A percentile compares a stretch with the other conserved stretches of the same genome.
These are phyloP conservation scores for Euborellia annulipes DNA, from an alignment of 1,140 invertebrate genomes.

Conservation along the genomic window DNA sequence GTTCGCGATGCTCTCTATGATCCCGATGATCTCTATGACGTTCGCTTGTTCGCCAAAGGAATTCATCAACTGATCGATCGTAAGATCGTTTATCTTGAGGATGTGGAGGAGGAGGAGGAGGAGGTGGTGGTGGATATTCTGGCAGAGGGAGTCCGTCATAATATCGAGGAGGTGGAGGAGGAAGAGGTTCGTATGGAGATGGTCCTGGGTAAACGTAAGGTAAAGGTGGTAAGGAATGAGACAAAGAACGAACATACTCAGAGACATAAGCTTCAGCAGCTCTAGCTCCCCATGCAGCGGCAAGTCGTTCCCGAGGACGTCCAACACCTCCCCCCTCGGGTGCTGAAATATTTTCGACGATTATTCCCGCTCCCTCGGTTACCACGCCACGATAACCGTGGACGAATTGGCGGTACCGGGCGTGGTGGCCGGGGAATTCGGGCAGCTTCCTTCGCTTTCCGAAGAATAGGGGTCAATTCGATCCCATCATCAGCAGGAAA, in stretches of 20 bases:
- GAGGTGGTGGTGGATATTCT: slow-evolving; percentile 34
- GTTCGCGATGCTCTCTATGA: slow-evolving; percentile 14
- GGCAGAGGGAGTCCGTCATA: slow-evolving; percentile 56
- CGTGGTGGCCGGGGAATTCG: slow-evolving; percentile 29
- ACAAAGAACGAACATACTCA: slow-evolving; percentile 66
- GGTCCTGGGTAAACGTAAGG: slow-evolving; percentile 48
- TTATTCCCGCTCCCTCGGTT: slow-evolving; percentile 24
- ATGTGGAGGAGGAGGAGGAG: slow-evolving; percentile 32
- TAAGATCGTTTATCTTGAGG: slow-evolving; percentile 59
- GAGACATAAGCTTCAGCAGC: slow-evolving; percentile 58
- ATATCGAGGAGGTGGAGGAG: slow-evolving; percentile 56
- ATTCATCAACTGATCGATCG: slow-evolving; percentile 80
- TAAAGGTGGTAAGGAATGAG: slow-evolving; percentile 56
- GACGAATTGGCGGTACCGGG: slow-evolving; percentile 26
- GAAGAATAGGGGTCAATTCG: slow-evolving; percentile 76
- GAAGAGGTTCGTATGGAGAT: slow-evolving; percentile 49
- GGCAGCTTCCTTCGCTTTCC: slow-evolving; percentile 69
- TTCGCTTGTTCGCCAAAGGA: slow-evolving; percentile 65
- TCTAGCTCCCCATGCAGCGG: slow-evolving; percentile 32
- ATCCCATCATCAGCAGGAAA: slow-evolving; percentile 89
- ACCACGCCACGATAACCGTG: slow-evolving; percentile 30
- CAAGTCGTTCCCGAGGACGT: neutral
- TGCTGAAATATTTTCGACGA: slow-evolving; percentile 23
- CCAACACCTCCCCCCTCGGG: slow-evolving; percentile 19
- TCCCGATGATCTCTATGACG: slow-evolving; percentile 27